Base-by-base conservation (phyloP, 1,140 invertebrate genomes). In the Atta cephalotes region DNA sequence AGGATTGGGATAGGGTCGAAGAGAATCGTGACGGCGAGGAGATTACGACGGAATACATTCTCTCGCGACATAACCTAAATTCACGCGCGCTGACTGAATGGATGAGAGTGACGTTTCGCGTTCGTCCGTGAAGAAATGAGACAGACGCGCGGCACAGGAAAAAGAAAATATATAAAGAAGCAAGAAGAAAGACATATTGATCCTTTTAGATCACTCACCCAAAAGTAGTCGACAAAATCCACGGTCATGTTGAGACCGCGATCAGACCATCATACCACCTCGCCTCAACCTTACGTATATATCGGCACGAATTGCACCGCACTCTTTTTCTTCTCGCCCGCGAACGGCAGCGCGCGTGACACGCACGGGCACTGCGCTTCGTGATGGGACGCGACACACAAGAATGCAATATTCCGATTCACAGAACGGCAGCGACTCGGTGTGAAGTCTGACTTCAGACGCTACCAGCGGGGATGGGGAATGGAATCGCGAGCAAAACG, bases 141-240 rank as follows among this genome's bases (percentile, higher is more conserved):
- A 49, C 4, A 9, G 39, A 45, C 14, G 31, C 6, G 31, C 16
- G 31, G 35, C 0, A 7, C 35, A 10, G 60, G n/a, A 2, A 28
- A 12, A 51, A 21, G 1, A 12, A 18, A 18, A 68, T 35, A 58
- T 0, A 14, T 28, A 35, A 35, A 39, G 16, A 63, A 16, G 35
- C 3, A 78, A n/a, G 18, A 18, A 31, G 4, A 35, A 39, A 82
- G 21, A 74, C 12, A 12, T 39, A 16, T 56, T n/a, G 3, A 28
- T 16, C 51, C 0, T 3, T 31, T 31, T 31, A 18, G 12, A 25
- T 49, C 63, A 95, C 96, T 96, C 95, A 97, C 97, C 97, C 97
- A 98, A 96, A 98, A 98, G 94, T 97, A 97, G 95, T 98, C 97
- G 92, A 97, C 97, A 95, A 98, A 98, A 93, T 97, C 97, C 91